Base-by-base conservation (phyloP, 2,797 vertebrate species). In the Dallia pectoralis region DNA sequence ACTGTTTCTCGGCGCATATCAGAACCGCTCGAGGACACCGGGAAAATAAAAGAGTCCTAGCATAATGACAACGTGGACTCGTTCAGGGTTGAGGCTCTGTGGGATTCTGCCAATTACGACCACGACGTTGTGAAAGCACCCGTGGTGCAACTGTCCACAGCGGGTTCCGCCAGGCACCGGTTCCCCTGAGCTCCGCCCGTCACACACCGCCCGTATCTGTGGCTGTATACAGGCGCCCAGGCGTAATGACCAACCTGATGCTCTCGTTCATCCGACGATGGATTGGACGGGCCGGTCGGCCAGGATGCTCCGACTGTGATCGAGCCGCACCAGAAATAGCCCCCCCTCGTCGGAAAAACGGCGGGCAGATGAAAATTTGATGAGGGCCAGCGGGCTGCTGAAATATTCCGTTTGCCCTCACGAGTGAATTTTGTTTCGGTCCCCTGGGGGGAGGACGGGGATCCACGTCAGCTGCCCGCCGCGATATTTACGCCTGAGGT, bases 351-450 rank as follows among this genome's bases (percentile, higher is more conserved):
- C 68, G 79, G 75, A 80, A 62, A 78, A 79, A 63, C 67, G 76
- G 70, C 67, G 76, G 70, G 66, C 44, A 49, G 77, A 85, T 85
- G 70, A 85, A 85, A 81, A 70, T 83, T 85, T 85, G 78, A 85
- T 85, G 81, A 83, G 77, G 70, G 74, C 70, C 62, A 69, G 76
- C 9, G 72, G 74, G 79, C 74, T 83, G 74, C 83, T 85, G 73
- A 81, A 85, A 85, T 75, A 59, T 59, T 59, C 53, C 11, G 22
- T 59, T 27, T 59, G 11, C 53, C 53, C 12, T 25, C 9, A 19
- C 25, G 12, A 59, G 22, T 22, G 25, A 22, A 59, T 59, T 59
- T 59, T 25, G 53, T 59, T 59, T 27, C n/a, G 22, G 11, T 22
- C 53, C 53, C 22, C 53, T 59, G 22, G 4, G 22, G 53, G 22